phyloP scores from a whole-genome alignment of 2,888 invertebrate species.

The Ellobium chinense region DNA sequence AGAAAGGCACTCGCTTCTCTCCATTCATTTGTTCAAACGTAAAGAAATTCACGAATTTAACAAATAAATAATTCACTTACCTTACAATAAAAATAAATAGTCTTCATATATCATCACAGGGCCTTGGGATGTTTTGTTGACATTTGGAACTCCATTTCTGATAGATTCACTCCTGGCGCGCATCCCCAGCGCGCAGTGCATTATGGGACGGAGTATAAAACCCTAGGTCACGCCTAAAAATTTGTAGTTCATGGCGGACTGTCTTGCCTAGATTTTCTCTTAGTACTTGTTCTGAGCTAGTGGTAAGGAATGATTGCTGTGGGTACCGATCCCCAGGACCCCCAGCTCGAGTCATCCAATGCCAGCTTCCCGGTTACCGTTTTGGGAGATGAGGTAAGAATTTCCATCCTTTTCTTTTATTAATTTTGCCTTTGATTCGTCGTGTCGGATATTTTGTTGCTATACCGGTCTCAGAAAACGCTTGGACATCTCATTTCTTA shows the following conservation, averaged over 20 bases:
- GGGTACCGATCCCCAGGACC: constrained; percentile 37
- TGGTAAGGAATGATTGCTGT: constrained; percentile 44
- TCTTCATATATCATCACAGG: too few relatives aligned
- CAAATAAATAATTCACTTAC: not conserved
- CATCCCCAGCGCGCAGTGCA: constrained; percentile 42
- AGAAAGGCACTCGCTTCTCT: too few relatives aligned
- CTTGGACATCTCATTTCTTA: too few relatives aligned
- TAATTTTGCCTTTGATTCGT: not conserved
- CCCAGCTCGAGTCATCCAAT: constrained; percentile 34
- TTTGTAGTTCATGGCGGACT: constrained; percentile 51
- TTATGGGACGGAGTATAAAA: constrained; percentile 54
- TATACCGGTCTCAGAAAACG: not conserved
- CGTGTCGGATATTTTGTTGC: not conserved
- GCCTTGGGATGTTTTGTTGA: too few relatives aligned
- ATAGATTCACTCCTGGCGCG: not conserved
- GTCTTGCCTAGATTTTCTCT: constrained; percentile 31
- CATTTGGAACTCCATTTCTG: not conserved
- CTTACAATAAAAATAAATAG: not conserved
- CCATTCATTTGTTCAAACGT: not conserved
- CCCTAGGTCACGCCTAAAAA: constrained; percentile 37
- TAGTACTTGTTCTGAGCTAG: not conserved
- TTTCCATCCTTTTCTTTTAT: constrained; percentile 2
- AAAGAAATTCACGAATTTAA: not conserved
- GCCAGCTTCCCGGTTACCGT: constrained; percentile 5
- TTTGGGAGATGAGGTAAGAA: constrained; percentile 42